phyloP scores from a whole-genome alignment of 2,888 invertebrate species.

The Eilema sororculum region DNA sequence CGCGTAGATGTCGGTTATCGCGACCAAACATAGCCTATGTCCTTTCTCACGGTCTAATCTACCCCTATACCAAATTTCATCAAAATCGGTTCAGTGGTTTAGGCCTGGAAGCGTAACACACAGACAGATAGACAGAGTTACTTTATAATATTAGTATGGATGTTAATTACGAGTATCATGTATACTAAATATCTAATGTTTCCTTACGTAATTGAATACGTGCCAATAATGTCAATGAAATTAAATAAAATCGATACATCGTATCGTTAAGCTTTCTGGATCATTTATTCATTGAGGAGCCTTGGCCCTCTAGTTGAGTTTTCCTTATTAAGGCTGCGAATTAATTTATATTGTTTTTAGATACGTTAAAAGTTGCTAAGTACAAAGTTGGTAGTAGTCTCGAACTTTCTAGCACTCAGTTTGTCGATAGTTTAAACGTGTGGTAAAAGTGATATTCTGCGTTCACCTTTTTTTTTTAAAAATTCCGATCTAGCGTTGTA shows the following conservation, averaged over 20 bases:
- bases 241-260: constrained; percentile 33
- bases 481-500: too few relatives aligned
- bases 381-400: constrained; percentile 1
- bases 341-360: constrained; percentile 21
- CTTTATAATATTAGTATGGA: too few relatives aligned
- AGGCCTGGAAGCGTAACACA: too few relatives aligned
- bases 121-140: too few relatives aligned
- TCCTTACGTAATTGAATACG: constrained; percentile 9
- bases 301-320: constrained; percentile 30
- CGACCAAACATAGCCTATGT: too few relatives aligned
- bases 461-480: too few relatives aligned
- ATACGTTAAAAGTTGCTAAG: constrained; percentile 6
- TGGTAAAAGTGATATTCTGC: too few relatives aligned
- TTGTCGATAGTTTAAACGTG: too few relatives aligned
- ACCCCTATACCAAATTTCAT: too few relatives aligned
- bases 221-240: constrained; percentile 17
- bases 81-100: too few relatives aligned
- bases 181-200: background rate
- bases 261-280: constrained; percentile 25
- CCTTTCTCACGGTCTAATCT: too few relatives aligned
- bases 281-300: constrained; percentile 30
- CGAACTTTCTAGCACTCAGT: background rate
- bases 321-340: constrained; percentile 23
- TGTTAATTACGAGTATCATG: background rate
- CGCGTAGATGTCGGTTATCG: too few relatives aligned